phyloP scores from a whole-genome alignment of 1,140 invertebrate genomes.

The Tenebrio molitor region DNA sequence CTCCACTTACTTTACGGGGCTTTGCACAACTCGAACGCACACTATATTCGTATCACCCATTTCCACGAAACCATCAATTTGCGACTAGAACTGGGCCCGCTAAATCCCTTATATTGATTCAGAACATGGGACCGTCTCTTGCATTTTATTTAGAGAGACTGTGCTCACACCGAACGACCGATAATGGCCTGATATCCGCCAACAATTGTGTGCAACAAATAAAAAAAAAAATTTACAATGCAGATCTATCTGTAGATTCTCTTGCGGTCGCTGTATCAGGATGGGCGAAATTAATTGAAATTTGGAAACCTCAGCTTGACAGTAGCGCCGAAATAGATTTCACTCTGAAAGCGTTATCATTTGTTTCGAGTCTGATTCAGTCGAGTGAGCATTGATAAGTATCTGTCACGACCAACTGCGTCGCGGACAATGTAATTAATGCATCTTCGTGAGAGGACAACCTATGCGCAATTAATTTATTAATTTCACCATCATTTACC shows the following conservation, averaged over 20 bases:
- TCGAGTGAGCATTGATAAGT: conserved; percentile 44
- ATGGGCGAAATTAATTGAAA: conserved; percentile 1
- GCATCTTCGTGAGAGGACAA: conserved; percentile 34
- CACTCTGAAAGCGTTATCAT: conserved; percentile 41
- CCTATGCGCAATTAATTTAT: conserved; percentile 20
- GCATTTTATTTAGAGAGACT: conserved; percentile 24
- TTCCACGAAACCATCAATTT: conserved; percentile 28
- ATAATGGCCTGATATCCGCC: conserved; percentile 1
- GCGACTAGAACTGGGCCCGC: background rate
- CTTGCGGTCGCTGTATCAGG: background rate
- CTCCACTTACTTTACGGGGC: conserved; percentile 40
- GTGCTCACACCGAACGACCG: conserved; percentile 3
- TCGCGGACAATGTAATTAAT: conserved; percentile 50
- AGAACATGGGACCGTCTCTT: background rate
- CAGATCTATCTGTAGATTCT: background rate
- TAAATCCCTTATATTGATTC: conserved; percentile 29
- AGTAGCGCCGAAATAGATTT: conserved; percentile 32
- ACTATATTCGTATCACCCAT: conserved; percentile 28
- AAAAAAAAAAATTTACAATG: too few relatives aligned
- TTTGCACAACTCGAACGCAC: conserved; percentile 33
- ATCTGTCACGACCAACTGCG: conserved; percentile 49
- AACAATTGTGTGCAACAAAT: background rate
- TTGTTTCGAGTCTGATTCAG: conserved; percentile 44
- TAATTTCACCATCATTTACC: conserved; percentile 51
- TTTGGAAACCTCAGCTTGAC: conserved; percentile 12